Percentiles rank a stretch among this genome's conserved stretches.
These are phyloP conservation scores for Ancistrus triradiatus DNA, from an alignment of 2,113 vertebrate species.

Conservation along the genomic window DNA sequence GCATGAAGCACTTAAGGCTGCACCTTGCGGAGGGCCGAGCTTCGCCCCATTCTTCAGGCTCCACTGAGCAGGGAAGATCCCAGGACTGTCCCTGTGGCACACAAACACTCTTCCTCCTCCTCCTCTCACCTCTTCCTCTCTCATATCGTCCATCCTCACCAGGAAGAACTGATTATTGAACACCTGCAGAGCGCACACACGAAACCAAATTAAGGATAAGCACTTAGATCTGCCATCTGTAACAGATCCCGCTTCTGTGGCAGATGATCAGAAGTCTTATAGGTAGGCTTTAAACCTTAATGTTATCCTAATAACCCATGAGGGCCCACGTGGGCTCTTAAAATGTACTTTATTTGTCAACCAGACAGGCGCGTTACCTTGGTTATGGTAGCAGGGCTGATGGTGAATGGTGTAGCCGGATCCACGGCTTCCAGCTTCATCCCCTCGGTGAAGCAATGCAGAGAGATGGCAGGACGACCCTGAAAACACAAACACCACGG, in stretches of 20 bases:
- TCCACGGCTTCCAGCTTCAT: slow-evolving; percentile 97
- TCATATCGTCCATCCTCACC: slow-evolving; percentile 84
- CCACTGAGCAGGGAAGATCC: slow-evolving; percentile 88
- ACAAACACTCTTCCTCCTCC: slow-evolving; percentile 69
- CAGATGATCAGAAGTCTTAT: too few species aligned
- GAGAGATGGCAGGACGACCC: slow-evolving; percentile 79
- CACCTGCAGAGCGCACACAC: slow-evolving; percentile 66
- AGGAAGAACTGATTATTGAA: slow-evolving; percentile 84
- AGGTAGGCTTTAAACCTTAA: too few species aligned
- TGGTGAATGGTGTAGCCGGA: slow-evolving; percentile 82
- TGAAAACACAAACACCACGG: slow-evolving; percentile 55
- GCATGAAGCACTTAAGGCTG: too few species aligned
- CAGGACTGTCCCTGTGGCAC: slow-evolving; percentile 67
- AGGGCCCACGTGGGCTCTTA: too few species aligned
- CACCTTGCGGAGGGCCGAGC: slow-evolving; percentile 85
- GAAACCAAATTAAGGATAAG: too few species aligned
- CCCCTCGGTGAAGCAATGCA: slow-evolving; percentile 83
- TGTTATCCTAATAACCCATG: too few species aligned
- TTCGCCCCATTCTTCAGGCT: slow-evolving; percentile 87
- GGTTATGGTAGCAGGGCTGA: slow-evolving; percentile 86
- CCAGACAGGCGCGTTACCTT: slow-evolving; percentile 74
- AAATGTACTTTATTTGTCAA: too few species aligned
- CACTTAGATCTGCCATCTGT: too few species aligned
- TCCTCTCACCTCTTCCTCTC: slow-evolving; percentile 64
- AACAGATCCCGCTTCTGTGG: too few species aligned